phyloP scores from a whole-genome alignment of 2,888 invertebrate species.

The Eilema griseolum region DNA sequence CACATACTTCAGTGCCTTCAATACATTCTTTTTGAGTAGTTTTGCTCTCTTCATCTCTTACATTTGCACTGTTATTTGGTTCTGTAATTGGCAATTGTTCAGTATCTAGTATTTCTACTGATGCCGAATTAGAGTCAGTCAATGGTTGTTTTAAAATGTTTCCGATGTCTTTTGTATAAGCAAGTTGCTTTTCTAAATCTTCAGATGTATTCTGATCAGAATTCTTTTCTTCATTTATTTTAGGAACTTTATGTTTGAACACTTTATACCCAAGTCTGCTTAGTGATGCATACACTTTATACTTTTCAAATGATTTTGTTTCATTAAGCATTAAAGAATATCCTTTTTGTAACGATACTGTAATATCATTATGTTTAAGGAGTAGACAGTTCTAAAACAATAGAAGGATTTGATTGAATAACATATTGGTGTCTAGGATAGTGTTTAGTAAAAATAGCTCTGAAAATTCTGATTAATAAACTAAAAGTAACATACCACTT shows the following conservation, averaged over 20 bases:
- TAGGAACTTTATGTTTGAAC: constrained; percentile 70
- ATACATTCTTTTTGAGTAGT: not conserved
- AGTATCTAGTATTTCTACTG: constrained; percentile 12
- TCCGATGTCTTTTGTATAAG: constrained; percentile 2
- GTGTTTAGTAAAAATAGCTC: not conserved
- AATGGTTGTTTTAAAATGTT: constrained; percentile 8
- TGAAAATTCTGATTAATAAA: not conserved
- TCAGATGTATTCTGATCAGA: not conserved
- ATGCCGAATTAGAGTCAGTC: constrained; percentile 8
- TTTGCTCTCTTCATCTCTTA: not conserved
- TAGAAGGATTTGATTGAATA: not conserved
- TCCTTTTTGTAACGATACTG: constrained; percentile 89
- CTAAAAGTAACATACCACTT: constrained; percentile 84
- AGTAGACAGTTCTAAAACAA: constrained; percentile 88
- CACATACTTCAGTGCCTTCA: constrained; percentile 6
- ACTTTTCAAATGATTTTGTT: constrained; percentile 78
- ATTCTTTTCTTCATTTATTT: constrained; percentile 8
- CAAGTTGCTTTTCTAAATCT: not conserved
- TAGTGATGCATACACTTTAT: constrained; percentile 87
- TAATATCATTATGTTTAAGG: constrained; percentile 85
- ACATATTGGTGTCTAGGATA: not conserved
- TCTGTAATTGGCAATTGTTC: not conserved
- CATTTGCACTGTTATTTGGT: not conserved
- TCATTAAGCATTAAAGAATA: constrained; percentile 83
- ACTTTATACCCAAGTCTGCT: constrained; percentile 87